Evolutionary conservation across 2,797 vertebrate genomes (phyloP).

Genomic region (Sylvilagus floridanus): DNA sequence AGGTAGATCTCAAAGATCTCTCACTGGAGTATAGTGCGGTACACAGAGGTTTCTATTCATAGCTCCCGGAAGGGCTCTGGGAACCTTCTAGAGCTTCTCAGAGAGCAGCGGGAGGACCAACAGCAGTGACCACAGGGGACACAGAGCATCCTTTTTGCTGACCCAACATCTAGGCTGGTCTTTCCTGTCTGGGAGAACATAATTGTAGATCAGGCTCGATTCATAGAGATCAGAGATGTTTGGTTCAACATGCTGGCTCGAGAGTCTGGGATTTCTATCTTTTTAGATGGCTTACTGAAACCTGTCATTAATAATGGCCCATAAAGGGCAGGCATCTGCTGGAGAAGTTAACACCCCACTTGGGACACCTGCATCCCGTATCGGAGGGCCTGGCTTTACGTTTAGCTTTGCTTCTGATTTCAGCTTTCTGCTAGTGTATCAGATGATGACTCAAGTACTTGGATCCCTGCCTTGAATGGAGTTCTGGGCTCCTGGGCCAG

Average conservation of each 20-base stretch:
- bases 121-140: neutral
- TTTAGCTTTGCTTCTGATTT: no score
- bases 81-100: neutral
- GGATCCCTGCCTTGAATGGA: no score
- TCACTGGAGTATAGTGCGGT: neutral
- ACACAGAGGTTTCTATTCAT: neutral
- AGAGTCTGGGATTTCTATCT: constrained; percentile 22
- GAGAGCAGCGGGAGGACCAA: neutral
- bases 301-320: neutral
- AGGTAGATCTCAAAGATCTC: neutral
- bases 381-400: no score
- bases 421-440: no score
- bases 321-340: no score
- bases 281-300: constrained; percentile 31
- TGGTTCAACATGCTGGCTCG: neutral
- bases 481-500: no score
- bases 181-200: neutral
- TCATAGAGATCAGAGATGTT: constrained; percentile 12
- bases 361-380: no score
- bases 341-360: no score
- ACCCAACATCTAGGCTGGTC: neutral
- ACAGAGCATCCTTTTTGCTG: neutral
- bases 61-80: neutral
- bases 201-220: constrained; percentile 23
- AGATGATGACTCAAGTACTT: no score